phyloP scores from a whole-genome alignment of 2,888 invertebrate genomes.

The Hyposoter dolosus region DNA sequence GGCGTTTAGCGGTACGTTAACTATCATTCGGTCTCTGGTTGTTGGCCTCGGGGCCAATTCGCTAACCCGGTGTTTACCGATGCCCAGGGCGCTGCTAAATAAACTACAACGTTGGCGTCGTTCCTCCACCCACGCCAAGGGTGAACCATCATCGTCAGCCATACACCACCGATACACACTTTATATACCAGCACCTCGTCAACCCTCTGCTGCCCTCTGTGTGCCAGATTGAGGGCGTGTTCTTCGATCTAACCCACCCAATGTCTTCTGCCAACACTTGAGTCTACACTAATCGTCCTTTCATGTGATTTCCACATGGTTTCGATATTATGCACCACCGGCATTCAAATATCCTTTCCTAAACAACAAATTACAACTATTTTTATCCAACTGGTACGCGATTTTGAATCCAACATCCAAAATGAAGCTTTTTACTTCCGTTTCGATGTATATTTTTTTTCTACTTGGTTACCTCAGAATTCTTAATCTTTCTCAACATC shows the following conservation, averaged over 20 bases:
- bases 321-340: neutral
- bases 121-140: conserved; percentile 48
- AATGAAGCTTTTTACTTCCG: neutral
- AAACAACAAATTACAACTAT: neutral
- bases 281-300: conserved; percentile 17
- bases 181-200: conserved; percentile 30
- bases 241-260: conserved; percentile 31
- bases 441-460: neutral
- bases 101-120: conserved; percentile 79
- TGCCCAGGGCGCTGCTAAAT: conserved; percentile 84
- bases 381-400: neutral
- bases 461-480: neutral
- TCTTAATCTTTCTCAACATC: neutral
- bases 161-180: neutral
- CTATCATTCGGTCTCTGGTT: conserved; percentile 81
- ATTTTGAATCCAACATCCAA: neutral
- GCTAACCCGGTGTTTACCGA: conserved; percentile 85
- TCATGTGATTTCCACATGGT: neutral
- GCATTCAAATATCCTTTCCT: conserved; percentile 11
- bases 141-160: conserved; percentile 61
- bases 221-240: conserved; percentile 44
- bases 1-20: conserved; percentile 84
- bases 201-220: conserved; percentile 27
- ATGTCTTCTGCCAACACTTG: conserved; percentile 43
- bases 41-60: conserved; percentile 83